These are phyloP conservation scores for Odontamblyopus rebecca DNA, from an alignment of 2,797 vertebrate species.

Conservation along the genomic window DNA sequence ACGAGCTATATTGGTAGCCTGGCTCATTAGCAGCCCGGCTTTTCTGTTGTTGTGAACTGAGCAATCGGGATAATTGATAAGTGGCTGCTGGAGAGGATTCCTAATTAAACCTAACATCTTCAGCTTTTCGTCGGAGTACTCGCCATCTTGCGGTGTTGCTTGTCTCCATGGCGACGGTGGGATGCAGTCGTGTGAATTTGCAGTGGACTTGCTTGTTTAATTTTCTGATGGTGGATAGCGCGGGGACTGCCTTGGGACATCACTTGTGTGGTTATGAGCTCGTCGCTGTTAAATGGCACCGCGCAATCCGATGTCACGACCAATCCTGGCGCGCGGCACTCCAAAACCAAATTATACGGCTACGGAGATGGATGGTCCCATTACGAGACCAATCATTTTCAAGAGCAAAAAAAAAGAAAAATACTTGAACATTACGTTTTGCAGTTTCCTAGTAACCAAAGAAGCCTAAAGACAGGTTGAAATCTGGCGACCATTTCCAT, in stretches of 20 bases:
- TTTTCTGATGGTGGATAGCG: conserved; percentile 44
- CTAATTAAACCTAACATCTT: conserved; percentile 53
- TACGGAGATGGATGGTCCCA: conserved; percentile 45
- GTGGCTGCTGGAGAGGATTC: conserved; percentile 29
- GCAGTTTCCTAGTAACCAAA: conserved; percentile 26
- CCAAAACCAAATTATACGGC: conserved; percentile 31
- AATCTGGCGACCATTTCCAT: neutral
- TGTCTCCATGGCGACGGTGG: conserved; percentile 55
- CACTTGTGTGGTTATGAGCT: conserved; percentile 28
- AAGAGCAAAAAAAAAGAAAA: conserved; percentile 27
- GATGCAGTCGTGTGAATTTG: conserved; percentile 32
- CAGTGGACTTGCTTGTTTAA: conserved; percentile 36
- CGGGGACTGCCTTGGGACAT: conserved; percentile 30
- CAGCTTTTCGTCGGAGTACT: conserved; percentile 19
- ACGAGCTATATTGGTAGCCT: conserved; percentile 4
- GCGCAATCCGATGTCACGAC: conserved; percentile 20
- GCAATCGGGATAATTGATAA: conserved; percentile 52
- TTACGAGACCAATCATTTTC: conserved; percentile 27
- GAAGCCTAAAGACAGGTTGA: neutral
- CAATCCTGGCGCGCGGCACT: conserved; percentile 22
- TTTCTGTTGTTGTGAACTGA: conserved; percentile 24
- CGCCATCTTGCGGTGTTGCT: conserved; percentile 8
- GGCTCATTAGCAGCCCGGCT: conserved; percentile 12
- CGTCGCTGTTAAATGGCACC: conserved; percentile 23
- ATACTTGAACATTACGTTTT: neutral